Conservation (phyloP, 1,140 invertebrate genomes). For the Prorops nasuta region DNA sequence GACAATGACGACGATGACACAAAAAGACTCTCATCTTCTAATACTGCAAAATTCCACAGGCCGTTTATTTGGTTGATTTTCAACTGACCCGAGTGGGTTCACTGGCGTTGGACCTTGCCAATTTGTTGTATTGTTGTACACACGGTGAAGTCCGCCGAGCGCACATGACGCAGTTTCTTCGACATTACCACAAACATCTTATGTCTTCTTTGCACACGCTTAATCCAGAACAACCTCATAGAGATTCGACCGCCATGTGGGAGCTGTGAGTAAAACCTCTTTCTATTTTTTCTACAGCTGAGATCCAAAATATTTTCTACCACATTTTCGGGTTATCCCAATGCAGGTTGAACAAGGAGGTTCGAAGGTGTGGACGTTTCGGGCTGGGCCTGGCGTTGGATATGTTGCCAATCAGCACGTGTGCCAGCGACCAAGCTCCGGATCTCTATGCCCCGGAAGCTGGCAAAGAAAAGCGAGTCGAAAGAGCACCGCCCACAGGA, state of each 20-base stretch:
- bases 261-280: slow-evolving; percentile 58
- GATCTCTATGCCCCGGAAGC: slow-evolving; percentile 63
- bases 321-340: no score
- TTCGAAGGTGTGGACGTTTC: slow-evolving; percentile 64
- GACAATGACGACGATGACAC: no score
- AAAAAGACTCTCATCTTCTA: no score
- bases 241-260: slow-evolving; percentile 53
- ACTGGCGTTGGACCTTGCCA: slow-evolving; percentile 66
- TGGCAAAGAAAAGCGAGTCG: slow-evolving; percentile 27
- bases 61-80: slow-evolving; percentile 68
- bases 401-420: slow-evolving; percentile 71
- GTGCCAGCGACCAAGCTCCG: slow-evolving; percentile 68
- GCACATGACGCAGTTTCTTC: slow-evolving; percentile 61
- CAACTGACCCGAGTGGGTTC: slow-evolving; percentile 69
- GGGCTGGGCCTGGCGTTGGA: slow-evolving; percentile 68
- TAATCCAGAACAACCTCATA: slow-evolving; percentile 49
- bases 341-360: slow-evolving; percentile 65
- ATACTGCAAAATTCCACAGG: slow-evolving; percentile 48
- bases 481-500: slow-evolving; percentile 43
- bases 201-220: slow-evolving; percentile 55
- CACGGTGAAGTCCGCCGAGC: slow-evolving; percentile 60
- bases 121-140: slow-evolving; percentile 68
- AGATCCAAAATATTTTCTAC: not conserved
- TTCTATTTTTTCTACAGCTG: not conserved
- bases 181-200: slow-evolving; percentile 60